phyloP scores from a whole-genome alignment of 2,888 invertebrate genomes.

The Thereva nobilitata region DNA sequence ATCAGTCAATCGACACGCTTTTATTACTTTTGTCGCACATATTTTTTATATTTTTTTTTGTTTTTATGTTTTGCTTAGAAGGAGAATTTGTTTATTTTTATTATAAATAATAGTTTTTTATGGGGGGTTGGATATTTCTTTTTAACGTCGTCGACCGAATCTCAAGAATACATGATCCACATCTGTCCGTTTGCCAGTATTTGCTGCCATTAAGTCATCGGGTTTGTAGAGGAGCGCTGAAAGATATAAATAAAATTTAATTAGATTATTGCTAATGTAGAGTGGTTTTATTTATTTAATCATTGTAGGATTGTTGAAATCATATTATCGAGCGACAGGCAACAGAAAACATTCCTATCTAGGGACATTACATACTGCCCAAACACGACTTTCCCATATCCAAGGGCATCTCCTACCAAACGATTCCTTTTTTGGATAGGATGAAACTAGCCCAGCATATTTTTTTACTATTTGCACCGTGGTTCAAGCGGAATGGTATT shows the following conservation, averaged over 20 bases:
- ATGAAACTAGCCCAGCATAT: too few relatives aligned
- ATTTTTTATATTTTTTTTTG: constrained; percentile 4
- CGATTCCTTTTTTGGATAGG: too few relatives aligned
- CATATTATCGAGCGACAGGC: too few relatives aligned
- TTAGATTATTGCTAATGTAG: too few relatives aligned
- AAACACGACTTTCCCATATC: too few relatives aligned
- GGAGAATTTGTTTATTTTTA: not conserved
- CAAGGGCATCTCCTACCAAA: too few relatives aligned
- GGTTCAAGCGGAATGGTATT: too few relatives aligned
- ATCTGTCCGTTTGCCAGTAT: constrained; percentile 82
- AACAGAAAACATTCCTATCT: too few relatives aligned
- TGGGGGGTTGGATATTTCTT: not conserved
- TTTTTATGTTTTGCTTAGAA: constrained; percentile 10
- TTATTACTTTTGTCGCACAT: constrained; percentile 15
- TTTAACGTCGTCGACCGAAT: constrained; percentile 79
- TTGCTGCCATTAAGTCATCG: constrained; percentile 52
- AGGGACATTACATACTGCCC: too few relatives aligned
- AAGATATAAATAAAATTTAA: constrained; percentile 16
- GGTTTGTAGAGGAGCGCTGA: constrained; percentile 54
- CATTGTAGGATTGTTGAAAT: too few relatives aligned
- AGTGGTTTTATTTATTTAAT: too few relatives aligned
- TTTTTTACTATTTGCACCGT: too few relatives aligned
- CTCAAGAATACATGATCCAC: constrained; percentile 89
- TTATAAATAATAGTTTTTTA: not conserved
- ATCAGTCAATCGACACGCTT: constrained; percentile 27